These are phyloP conservation scores for Mamestra configurata DNA, from an alignment of 1,140 invertebrate species.

Conservation along the genomic window DNA sequence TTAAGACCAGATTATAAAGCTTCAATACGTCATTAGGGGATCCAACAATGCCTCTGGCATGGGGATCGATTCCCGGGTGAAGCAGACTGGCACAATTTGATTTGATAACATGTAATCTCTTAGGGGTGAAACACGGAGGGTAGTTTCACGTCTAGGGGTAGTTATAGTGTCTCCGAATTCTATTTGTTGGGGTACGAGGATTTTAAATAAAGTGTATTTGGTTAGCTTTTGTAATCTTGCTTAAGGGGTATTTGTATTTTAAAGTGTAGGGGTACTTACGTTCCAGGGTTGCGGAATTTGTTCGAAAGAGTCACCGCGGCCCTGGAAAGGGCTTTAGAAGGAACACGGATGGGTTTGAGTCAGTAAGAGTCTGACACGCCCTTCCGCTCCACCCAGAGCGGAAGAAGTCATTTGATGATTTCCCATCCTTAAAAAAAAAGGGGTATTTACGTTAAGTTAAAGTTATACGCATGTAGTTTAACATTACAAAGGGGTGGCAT, in stretches of 20 bases:
- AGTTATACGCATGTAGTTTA: slow-evolving; percentile 6
- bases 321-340: too few relatives aligned
- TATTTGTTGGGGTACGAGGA: background rate
- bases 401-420: too few relatives aligned
- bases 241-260: slow-evolving; percentile 12
- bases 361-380: too few relatives aligned
- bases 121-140: slow-evolving; percentile 15
- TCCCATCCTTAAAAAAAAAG: too few relatives aligned
- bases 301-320: too few relatives aligned
- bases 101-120: slow-evolving; percentile 37
- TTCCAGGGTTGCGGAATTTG: too few relatives aligned
- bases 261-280: slow-evolving; percentile 26
- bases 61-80: slow-evolving; percentile 24
- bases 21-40: slow-evolving; percentile 32
- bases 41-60: slow-evolving; percentile 8
- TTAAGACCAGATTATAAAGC: slow-evolving; percentile 12
- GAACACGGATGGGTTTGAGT: too few relatives aligned
- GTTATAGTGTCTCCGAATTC: background rate
- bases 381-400: too few relatives aligned
- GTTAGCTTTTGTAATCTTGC: slow-evolving; percentile 26
- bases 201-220: slow-evolving; percentile 40
- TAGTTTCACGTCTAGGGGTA: background rate
- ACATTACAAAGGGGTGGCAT: too few relatives aligned
- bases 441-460: background rate
- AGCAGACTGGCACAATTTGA: slow-evolving; percentile 46